A percentile compares a stretch with the other conserved stretches of the same genome.
Evolutionary conservation across 30 jellyfish, hydroid and myxozoan species (phyloP).

Genomic region (Rhopilema esculentum): DNA sequence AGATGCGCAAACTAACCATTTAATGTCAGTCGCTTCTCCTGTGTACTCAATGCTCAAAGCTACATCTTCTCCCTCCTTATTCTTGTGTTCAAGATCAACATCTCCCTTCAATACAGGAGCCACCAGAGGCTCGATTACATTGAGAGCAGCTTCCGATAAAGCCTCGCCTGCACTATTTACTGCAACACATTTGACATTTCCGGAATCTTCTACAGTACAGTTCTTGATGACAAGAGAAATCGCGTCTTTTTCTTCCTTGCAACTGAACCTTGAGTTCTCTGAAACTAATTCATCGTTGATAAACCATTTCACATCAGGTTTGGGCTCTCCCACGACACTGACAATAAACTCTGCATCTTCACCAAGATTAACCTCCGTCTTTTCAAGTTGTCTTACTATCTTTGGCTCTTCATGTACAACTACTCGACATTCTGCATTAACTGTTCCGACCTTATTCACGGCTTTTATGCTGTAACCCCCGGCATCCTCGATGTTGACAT

Average conservation of each 20-base stretch:
- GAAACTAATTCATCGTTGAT: slow-evolving; percentile 37
- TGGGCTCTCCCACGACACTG: slow-evolving; percentile 56
- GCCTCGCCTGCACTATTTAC: slow-evolving; percentile 75
- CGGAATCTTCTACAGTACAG: slow-evolving; percentile 74
- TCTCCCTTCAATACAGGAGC: slow-evolving; percentile 38
- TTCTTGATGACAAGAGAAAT: slow-evolving; percentile 44
- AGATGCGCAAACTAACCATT: slow-evolving; percentile 42
- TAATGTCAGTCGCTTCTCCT: slow-evolving; percentile 48
- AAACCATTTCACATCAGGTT: slow-evolving; percentile 69
- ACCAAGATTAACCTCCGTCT: slow-evolving; percentile 41
- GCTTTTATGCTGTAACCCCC: slow-evolving; percentile 75
- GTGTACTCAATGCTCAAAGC: slow-evolving; percentile 51
- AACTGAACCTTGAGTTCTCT: slow-evolving; percentile 45
- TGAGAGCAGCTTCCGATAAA: slow-evolving; percentile 50
- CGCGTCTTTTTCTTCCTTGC: slow-evolving; percentile 36
- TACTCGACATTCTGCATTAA: slow-evolving; percentile 56
- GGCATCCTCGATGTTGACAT: slow-evolving; percentile 35
- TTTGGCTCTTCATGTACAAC: slow-evolving; percentile 69
- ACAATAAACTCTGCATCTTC: slow-evolving; percentile 59
- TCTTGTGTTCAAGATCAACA: slow-evolving; percentile 38
- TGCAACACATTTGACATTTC: slow-evolving; percentile 70
- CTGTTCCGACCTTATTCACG: slow-evolving; percentile 79
- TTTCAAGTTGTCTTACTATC: slow-evolving; percentile 69
- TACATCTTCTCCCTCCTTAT: slow-evolving; percentile 82
- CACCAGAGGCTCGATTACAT: slow-evolving; percentile 6